Evolutionary conservation across 92 coral and sea anemone species (phyloP), one percentile per base, ranked within the genome.

Genomic region (Zoanthus sansibaricus): DNA sequence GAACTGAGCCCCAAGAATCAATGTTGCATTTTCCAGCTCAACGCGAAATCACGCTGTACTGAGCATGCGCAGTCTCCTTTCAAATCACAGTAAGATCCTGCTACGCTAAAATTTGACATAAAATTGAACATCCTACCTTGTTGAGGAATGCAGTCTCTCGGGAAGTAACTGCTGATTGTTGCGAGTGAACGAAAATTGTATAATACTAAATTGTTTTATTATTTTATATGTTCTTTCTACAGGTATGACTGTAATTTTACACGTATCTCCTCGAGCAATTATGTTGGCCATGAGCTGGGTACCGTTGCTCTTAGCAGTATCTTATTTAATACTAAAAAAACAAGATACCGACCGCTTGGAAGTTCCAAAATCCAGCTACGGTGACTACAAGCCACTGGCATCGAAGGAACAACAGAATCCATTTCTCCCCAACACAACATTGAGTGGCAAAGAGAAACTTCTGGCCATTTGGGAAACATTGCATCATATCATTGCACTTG

Each of bases 401-500:
- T 17, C 5, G 75, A 45, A 71, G 17, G 16, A 33, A 31, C 44
- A 21, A 37, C 42, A 4, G 42, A 37, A 2, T 45, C 6, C 11
- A 5, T 17, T 10, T 10, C 46, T 16, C 2, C 14, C 42, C 44
- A 33, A 11, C 0, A 71, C 75, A 33, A 42, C 7, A 11, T 71
- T 71, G 7, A 71, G 46, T 71, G 32, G 1, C 46, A 71, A 71
- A 45, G 75, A 71, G 32, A 71, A 71, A 25, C 10, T 71, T 71
- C 17, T 71, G 16, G 75, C 75, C 16, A 71, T 71, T 71, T 71
- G 15, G 75, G 5, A 12, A 10, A 32, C 45, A 18, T 6, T 71
- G 75, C 46, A 71, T 71, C 75, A 71, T 71, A 7, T 71, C 32
- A 12, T 71, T 13, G 75, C 75, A 30, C 42, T 71, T 71, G 7